A percentile compares a stretch with the other conserved stretches of the same genome.
Conservation (phyloP, 1,140 invertebrate species). For the Neomicropteryx cornuta region DNA sequence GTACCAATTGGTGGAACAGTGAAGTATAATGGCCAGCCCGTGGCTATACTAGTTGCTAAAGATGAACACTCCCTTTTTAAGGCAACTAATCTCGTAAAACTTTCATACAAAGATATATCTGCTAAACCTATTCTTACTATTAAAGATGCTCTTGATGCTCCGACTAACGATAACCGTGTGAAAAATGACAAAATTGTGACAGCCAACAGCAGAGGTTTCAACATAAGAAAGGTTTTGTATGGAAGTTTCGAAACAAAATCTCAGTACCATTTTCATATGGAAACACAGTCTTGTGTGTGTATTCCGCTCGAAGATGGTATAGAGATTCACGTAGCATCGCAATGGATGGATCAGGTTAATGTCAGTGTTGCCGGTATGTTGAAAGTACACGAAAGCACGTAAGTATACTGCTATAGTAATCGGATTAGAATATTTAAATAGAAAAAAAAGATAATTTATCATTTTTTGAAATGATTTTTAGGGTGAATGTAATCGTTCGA, state of each 20-base stretch:
- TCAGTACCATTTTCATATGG: constrained; percentile 39
- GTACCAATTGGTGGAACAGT: constrained; percentile 41
- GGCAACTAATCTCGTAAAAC: constrained; percentile 54
- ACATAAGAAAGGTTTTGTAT: constrained; percentile 25
- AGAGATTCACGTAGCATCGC: constrained; percentile 49
- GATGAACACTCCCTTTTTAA: constrained; percentile 49
- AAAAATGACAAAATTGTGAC: constrained; percentile 18
- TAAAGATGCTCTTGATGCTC: constrained; percentile 25
- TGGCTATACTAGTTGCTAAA: constrained; percentile 61
- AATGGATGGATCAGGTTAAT: constrained; percentile 55
- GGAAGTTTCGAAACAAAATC: constrained; percentile 23
- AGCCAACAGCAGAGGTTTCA: constrained; percentile 25
- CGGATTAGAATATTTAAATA: no score
- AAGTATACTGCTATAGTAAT: no score
- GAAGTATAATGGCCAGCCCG: constrained; percentile 56
- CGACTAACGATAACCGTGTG: constrained; percentile 21
- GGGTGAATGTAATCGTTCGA: constrained; percentile 44
- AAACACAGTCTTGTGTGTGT: constrained; percentile 50
- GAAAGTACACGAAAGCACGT: constrained; percentile 36
- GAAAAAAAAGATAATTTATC: no score
- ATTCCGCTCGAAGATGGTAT: constrained; percentile 54
- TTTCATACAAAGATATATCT: constrained; percentile 43
- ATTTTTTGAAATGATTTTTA: no score
- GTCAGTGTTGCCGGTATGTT: constrained; percentile 44
- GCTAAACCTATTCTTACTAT: constrained; percentile 26